Evolutionary conservation across 2,113 vertebrate species (phyloP).

Genomic region (Ictalurus furcatus): DNA sequence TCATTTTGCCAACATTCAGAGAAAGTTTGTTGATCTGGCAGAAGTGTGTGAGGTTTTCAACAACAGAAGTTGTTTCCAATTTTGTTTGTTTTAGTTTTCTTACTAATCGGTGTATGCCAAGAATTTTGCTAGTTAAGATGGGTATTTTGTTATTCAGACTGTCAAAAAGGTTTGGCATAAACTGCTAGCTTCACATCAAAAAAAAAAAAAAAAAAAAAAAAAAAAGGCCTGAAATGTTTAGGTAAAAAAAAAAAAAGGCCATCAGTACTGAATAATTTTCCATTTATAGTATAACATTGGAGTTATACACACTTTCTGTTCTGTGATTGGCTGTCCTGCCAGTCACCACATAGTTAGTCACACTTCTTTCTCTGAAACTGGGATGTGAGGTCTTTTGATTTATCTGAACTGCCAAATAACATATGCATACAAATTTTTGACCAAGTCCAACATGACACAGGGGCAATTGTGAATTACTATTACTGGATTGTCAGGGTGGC

Average conservation of each 20-base stretch:
- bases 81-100: background rate
- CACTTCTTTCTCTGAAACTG: background rate
- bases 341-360: background rate
- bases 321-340: background rate
- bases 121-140: background rate
- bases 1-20: background rate
- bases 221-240: too few relatives aligned
- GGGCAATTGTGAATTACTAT: background rate
- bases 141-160: background rate
- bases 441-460: background rate
- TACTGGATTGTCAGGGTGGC: background rate
- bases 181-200: background rate
- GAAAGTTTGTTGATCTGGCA: background rate
- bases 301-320: background rate
- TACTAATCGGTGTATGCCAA: background rate
- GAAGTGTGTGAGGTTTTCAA: background rate
- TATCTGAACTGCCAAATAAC: background rate
- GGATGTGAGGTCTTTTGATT: background rate
- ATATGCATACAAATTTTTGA: background rate
- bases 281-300: background rate
- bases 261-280: background rate
- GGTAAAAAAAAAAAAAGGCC: too few relatives aligned
- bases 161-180: background rate
- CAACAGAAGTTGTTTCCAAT: background rate
- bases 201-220: background rate